phyloP scores from a whole-genome alignment of 1,140 invertebrate species.

The Palaemon carinicauda region DNA sequence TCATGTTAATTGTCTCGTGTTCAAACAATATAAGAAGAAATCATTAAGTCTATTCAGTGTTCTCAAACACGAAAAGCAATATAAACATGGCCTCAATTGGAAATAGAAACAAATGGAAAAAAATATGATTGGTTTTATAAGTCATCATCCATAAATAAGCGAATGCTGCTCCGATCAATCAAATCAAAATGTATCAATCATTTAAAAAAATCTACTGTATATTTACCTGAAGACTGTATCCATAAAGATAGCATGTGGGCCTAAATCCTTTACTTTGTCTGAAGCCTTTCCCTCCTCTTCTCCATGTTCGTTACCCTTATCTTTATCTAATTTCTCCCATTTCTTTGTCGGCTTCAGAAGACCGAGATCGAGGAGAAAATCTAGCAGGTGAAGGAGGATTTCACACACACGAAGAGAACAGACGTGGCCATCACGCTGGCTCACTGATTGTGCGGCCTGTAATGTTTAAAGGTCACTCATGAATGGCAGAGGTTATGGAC shows the following conservation, averaged over 20 bases:
- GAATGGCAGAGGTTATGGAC: too few species aligned
- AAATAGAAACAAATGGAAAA: too few species aligned
- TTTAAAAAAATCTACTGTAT: neutral
- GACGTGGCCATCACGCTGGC: slow-evolving; percentile 77
- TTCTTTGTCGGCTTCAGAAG: slow-evolving; percentile 67
- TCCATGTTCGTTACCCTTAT: slow-evolving; percentile 16
- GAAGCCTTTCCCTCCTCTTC: slow-evolving; percentile 18
- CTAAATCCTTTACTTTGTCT: slow-evolving; percentile 28
- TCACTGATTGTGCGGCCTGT: slow-evolving; percentile 85
- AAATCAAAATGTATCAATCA: neutral
- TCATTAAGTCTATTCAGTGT: too few species aligned
- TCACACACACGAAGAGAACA: slow-evolving; percentile 88
- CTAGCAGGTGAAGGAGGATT: slow-evolving; percentile 87
- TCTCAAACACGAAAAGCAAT: too few species aligned
- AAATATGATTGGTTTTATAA: too few species aligned
- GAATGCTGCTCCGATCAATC: too few species aligned
- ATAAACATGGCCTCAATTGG: too few species aligned
- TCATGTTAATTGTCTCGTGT: too few species aligned
- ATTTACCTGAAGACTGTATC: slow-evolving; percentile 67
- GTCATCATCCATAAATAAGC: too few species aligned
- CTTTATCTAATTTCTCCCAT: slow-evolving; percentile 42
- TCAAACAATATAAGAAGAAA: too few species aligned
- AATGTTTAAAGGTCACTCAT: too few species aligned
- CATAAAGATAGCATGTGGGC: slow-evolving; percentile 66
- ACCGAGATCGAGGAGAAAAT: slow-evolving; percentile 87